Evolutionary conservation across 1,140 invertebrate genomes (phyloP).

Genomic region (Euwallacea fornicatus): DNA sequence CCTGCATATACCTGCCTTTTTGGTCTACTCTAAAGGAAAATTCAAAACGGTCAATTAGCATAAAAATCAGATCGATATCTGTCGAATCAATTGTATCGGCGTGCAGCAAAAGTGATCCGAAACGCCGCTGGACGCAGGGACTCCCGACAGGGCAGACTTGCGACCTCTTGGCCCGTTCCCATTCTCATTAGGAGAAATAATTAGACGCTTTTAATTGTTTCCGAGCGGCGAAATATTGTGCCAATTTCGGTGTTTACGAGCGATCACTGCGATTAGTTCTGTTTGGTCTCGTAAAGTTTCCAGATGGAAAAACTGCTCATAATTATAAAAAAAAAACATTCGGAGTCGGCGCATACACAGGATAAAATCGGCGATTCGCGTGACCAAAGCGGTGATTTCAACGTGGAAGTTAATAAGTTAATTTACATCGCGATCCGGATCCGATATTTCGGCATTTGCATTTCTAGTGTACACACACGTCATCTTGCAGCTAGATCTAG

Average conservation of each 20-base stretch:
- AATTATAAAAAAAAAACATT: conserved; percentile 12
- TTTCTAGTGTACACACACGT: conserved; percentile 13
- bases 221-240: conserved; percentile 44
- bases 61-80: conserved; percentile 30
- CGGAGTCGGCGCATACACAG: background rate
- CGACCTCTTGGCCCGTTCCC: conserved; percentile 42
- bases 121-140: conserved; percentile 44
- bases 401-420: conserved; percentile 35
- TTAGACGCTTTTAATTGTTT: conserved; percentile 46
- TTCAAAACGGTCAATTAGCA: conserved; percentile 20
- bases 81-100: conserved; percentile 26
- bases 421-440: conserved; percentile 27
- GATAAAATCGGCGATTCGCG: conserved; percentile 28
- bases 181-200: conserved; percentile 52
- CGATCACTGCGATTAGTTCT: conserved; percentile 26
- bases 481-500: background rate
- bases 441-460: conserved; percentile 32
- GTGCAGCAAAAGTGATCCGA: conserved; percentile 45
- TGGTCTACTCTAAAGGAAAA: background rate
- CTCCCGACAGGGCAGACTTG: conserved; percentile 42
- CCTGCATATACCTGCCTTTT: background rate
- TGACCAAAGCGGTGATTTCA: conserved; percentile 26
- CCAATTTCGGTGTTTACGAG: conserved; percentile 41
- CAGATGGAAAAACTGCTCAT: background rate
- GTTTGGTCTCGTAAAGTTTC: background rate